Conservation (phyloP, 2,113 vertebrate species). For the Myotis davidii region DNA sequence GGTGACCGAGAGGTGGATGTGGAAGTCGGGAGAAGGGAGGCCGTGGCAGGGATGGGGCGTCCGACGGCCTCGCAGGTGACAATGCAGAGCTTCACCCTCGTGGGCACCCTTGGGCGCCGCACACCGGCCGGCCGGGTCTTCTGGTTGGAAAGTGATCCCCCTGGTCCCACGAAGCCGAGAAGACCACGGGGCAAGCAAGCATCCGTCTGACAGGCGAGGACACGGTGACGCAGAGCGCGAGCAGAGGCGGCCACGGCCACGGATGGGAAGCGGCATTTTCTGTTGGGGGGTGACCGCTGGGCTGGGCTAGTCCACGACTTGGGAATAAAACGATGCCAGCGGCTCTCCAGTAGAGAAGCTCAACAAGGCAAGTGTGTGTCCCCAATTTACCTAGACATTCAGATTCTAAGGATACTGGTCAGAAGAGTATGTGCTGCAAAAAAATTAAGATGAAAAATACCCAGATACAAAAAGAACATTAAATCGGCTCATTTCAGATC, state of each 20-base stretch:
- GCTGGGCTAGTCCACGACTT: not conserved
- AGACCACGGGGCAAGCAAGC: not conserved
- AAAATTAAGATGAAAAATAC: constrained; percentile 77
- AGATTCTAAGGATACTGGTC: constrained; percentile 65
- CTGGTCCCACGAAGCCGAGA: not conserved
- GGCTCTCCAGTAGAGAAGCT: constrained; percentile 35
- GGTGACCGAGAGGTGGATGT: not conserved
- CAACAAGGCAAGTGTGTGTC: constrained; percentile 33
- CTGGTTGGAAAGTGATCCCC: not conserved
- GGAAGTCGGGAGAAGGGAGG: not conserved
- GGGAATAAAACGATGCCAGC: constrained; percentile 7
- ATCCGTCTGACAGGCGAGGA: not conserved
- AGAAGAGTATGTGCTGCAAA: constrained; percentile 75
- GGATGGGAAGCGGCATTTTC: constrained; percentile 37
- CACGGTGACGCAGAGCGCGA: not conserved
- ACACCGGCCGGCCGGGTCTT: not conserved
- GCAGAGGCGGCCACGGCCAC: not conserved
- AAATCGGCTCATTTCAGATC: constrained; percentile 62
- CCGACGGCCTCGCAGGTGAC: not conserved
- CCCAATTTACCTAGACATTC: constrained; percentile 61
- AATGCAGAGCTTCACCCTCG: not conserved
- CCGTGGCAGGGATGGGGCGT: not conserved
- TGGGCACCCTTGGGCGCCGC: not conserved
- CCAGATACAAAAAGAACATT: constrained; percentile 69
- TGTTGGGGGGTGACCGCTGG: not conserved